Evolutionary conservation across 2,113 vertebrate species (phyloP), one percentile per base, ranked within the genome.

Genomic region (Terrapene triunguis): DNA sequence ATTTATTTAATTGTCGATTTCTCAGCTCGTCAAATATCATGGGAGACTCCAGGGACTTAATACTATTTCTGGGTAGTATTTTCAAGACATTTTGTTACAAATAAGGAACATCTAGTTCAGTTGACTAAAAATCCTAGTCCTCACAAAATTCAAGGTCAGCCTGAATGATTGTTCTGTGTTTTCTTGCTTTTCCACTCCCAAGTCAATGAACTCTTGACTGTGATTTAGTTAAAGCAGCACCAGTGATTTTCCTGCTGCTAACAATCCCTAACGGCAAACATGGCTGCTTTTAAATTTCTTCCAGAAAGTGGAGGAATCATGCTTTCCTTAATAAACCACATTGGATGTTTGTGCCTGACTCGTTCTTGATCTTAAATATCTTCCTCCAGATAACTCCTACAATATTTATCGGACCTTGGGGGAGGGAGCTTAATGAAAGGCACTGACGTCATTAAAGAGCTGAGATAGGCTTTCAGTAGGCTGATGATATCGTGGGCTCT

Each of bases 151-250:
- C 24, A 47, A 29, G 42, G 22, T 42, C 25, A 29, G 14, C 42
- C 42, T 42, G 59, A 2, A 79, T 19, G 53, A 13, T 0, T 0
- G 11, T 78, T 59, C 48, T n/a, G 4, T 59, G 42, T 79, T 81
- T 59, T 35, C 89, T 10, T 32, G 0, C 84, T 92, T 72, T 72
- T 72, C 65, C 65, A 72, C 38, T n/a, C 1, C 19, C 11, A 84
- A 85, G 17, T n/a, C 42, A 42, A 3, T 0, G 0, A 78, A 89
- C 38, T 53, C 59, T 27, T 47, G 35, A 55, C 81, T 94, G 14
- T 9, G 17, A 3, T 19, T 80, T 82, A 27, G 55, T 13, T 57
- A 84, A 78, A 84, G 7, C 0, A 0, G 0, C 24, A 2, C 1
- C 5, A 27, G 3, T 27, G 21, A 35, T 78, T 10, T 44, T 11